phyloP scores from a whole-genome alignment of 2,797 vertebrate species.

The Gouania willdenowi region DNA sequence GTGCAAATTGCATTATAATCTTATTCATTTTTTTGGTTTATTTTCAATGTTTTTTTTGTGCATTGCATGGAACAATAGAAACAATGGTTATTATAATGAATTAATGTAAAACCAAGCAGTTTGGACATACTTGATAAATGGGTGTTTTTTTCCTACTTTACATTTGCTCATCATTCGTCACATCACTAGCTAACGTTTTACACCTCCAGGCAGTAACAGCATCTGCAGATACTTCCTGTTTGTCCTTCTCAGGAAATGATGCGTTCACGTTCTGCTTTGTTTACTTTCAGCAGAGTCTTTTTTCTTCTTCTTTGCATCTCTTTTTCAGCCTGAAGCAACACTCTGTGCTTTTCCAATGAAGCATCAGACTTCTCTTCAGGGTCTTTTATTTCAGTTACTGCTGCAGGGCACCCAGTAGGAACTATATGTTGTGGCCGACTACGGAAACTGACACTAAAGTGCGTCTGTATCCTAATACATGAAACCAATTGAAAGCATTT shows the following conservation, averaged over 20 bases:
- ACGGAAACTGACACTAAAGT: no score
- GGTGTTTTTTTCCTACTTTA: no score
- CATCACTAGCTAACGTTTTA: no score
- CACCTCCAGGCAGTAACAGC: constrained; percentile 17
- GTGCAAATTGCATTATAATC: no score
- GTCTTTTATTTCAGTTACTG: constrained; percentile 44
- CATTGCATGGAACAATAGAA: not conserved
- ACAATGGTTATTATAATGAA: no score
- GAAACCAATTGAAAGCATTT: no score
- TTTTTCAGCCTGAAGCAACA: constrained; percentile 27
- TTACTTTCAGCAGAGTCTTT: constrained; percentile 31
- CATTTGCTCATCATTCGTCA: no score
- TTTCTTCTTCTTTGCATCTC: not conserved
- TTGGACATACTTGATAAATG: no score
- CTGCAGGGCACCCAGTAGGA: constrained; percentile 37
- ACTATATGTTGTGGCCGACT: no score
- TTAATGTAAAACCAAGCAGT: no score
- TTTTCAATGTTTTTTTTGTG: not conserved
- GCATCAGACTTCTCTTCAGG: constrained; percentile 55
- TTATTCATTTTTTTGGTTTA: no score
- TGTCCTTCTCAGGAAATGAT: constrained; percentile 25
- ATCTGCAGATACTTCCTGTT: constrained; percentile 1
- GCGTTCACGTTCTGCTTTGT: constrained; percentile 37
- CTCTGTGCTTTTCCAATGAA: constrained; percentile 59
- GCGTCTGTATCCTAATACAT: no score